phyloP scores from a whole-genome alignment of 2,888 invertebrate species.

The Tinea pellionella region DNA sequence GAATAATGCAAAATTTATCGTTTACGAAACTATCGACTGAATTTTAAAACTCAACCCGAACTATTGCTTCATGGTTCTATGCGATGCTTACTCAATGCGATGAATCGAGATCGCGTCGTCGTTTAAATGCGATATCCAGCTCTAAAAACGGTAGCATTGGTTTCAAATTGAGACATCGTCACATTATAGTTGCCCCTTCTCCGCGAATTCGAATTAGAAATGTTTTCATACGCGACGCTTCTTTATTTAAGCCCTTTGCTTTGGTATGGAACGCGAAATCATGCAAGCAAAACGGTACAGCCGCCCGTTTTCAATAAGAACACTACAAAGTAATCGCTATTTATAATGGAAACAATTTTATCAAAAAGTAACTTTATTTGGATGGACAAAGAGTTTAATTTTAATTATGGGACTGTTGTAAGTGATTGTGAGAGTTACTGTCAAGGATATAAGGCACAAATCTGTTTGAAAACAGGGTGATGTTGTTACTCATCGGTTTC shows the following conservation, averaged over 20 bases:
- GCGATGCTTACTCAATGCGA: constrained; percentile 55
- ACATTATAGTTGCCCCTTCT: background rate
- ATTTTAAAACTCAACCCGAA: constrained; percentile 49
- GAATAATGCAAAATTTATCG: constrained; percentile 18
- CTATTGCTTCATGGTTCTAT: constrained; percentile 42
- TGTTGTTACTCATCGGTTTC: constrained; percentile 25
- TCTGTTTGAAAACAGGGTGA: constrained; percentile 17
- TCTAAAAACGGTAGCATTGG: background rate
- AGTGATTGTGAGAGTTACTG: background rate
- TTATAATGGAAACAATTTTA: background rate
- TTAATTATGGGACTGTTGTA: background rate
- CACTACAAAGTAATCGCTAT: constrained; percentile 6
- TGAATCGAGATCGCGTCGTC: constrained; percentile 39
- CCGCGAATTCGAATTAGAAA: background rate
- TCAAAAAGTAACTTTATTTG: background rate
- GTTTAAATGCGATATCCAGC: constrained; percentile 28
- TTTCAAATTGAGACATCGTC: background rate
- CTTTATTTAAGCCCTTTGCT: constrained; percentile 11
- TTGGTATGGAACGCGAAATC: constrained; percentile 9
- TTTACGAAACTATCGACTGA: constrained; percentile 64
- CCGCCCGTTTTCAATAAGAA: constrained; percentile 8
- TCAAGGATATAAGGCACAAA: background rate
- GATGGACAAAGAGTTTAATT: background rate
- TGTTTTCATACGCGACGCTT: background rate
- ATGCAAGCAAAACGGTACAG: constrained; percentile 12